Percentiles rank a stretch among this genome's conserved stretches.
Evolutionary conservation across 1,140 invertebrate species (phyloP).

Genomic region (Pseudachorutes palmiensis): DNA sequence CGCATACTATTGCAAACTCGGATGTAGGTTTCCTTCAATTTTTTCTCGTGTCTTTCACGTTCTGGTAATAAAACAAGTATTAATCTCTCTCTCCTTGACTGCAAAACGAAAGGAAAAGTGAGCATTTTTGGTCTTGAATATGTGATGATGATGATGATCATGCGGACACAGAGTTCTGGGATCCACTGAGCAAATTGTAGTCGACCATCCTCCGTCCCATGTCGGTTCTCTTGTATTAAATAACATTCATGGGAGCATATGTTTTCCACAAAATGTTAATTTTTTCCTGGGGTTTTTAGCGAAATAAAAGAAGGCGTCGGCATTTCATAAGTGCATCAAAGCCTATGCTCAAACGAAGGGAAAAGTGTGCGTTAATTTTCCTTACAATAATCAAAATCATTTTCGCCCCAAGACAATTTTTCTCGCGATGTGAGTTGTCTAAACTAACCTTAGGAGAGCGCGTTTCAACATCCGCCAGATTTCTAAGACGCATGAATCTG

Average conservation of each 20-base stretch:
- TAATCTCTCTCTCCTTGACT: not conserved
- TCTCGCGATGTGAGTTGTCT: not conserved
- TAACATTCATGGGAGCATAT: not conserved
- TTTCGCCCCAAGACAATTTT: not conserved
- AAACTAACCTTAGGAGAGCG: not conserved
- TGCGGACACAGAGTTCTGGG: not conserved
- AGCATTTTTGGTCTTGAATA: not conserved
- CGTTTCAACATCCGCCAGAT: too few species aligned
- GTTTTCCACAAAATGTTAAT: not conserved
- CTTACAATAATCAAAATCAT: not conserved
- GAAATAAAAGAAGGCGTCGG: slow-evolving; percentile 2
- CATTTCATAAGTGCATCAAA: not conserved
- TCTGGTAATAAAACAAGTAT: slow-evolving; percentile 11
- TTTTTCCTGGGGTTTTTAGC: not conserved
- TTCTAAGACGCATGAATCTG: not conserved
- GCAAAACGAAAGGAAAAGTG: not conserved
- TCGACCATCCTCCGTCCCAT: not conserved
- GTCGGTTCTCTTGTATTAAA: not conserved
- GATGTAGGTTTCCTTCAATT: not conserved
- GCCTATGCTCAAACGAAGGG: not conserved
- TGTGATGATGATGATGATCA: not conserved
- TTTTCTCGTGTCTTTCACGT: not conserved
- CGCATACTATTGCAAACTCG: not conserved
- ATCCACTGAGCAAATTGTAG: not conserved
- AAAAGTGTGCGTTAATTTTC: not conserved